These are phyloP conservation scores for Megatriorchis doriae DNA, from an alignment of 2,113 vertebrate species.

Conservation along the genomic window DNA sequence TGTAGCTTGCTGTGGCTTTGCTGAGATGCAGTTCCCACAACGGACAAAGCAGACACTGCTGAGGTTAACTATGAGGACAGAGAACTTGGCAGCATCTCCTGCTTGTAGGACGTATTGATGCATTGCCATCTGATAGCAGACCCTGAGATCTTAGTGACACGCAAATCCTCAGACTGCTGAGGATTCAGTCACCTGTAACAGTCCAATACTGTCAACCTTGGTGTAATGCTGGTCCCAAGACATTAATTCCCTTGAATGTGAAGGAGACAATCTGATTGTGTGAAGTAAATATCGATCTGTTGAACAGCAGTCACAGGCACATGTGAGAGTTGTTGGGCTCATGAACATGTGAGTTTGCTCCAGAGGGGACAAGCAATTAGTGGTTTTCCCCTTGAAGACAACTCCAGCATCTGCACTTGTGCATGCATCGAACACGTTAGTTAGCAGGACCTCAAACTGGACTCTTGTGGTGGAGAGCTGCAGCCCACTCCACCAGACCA, in stretches of 20 bases:
- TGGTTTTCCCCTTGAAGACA: background rate
- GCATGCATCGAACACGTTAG: accelerated
- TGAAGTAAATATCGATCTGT: background rate
- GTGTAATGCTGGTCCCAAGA: background rate
- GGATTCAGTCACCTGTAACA: background rate
- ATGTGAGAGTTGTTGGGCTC: background rate
- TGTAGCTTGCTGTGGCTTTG: background rate
- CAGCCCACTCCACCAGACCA: background rate
- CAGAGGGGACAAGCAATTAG: background rate
- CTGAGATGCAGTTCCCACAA: background rate
- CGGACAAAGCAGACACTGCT: background rate
- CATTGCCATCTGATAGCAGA: background rate
- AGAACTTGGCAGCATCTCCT: background rate
- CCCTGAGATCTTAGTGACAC: background rate
- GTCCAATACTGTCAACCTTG: background rate
- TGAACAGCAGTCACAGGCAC: background rate
- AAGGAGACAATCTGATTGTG: background rate
- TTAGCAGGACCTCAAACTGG: background rate
- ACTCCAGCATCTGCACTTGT: background rate
- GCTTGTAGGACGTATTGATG: background rate
- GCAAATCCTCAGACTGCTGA: background rate
- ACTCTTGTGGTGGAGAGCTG: background rate
- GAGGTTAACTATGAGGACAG: background rate
- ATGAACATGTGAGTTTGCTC: background rate
- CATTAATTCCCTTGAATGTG: background rate